Conservation (phyloP, 1,140 invertebrate species). For the Drosophila hydei region DNA sequence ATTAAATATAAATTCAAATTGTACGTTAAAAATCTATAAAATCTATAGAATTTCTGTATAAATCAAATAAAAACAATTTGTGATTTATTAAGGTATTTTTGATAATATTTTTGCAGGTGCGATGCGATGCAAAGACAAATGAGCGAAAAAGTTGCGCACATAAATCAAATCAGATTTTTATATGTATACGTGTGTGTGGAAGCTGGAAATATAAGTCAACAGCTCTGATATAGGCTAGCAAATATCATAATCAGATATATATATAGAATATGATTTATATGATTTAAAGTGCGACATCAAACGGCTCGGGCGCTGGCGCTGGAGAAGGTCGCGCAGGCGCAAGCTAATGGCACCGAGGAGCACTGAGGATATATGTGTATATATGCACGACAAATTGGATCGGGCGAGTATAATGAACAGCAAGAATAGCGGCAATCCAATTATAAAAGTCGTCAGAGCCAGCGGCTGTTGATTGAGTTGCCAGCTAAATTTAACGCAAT, state of each 20-base stretch:
- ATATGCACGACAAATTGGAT: constrained; percentile 38
- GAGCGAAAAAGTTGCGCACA: constrained; percentile 42
- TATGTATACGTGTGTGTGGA: background rate
- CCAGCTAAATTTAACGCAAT: constrained; percentile 67
- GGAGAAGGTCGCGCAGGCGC: constrained; percentile 47
- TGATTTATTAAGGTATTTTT: background rate
- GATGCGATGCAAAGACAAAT: constrained; percentile 42
- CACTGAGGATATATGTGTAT: background rate
- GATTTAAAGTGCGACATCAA: constrained; percentile 65
- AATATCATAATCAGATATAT: constrained; percentile 4
- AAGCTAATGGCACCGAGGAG: background rate
- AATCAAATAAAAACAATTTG: background rate
- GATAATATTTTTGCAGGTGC: constrained; percentile 13
- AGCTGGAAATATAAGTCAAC: constrained; percentile 17
- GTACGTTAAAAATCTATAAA: background rate
- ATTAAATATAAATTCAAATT: too few relatives aligned
- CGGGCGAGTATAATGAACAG: constrained; percentile 51
- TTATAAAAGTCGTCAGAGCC: constrained; percentile 74
- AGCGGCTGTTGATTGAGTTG: constrained; percentile 73
- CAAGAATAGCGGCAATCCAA: constrained; percentile 56
- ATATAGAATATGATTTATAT: constrained; percentile 57
- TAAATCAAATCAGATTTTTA: constrained; percentile 50
- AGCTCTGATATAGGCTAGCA: constrained; percentile 17
- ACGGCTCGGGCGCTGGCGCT: constrained; percentile 5
- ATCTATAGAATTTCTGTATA: constrained; percentile 1